Conservation (phyloP, 2,113 vertebrate genomes). For the western clawed frog (Xenopus tropicalis) region DNA sequence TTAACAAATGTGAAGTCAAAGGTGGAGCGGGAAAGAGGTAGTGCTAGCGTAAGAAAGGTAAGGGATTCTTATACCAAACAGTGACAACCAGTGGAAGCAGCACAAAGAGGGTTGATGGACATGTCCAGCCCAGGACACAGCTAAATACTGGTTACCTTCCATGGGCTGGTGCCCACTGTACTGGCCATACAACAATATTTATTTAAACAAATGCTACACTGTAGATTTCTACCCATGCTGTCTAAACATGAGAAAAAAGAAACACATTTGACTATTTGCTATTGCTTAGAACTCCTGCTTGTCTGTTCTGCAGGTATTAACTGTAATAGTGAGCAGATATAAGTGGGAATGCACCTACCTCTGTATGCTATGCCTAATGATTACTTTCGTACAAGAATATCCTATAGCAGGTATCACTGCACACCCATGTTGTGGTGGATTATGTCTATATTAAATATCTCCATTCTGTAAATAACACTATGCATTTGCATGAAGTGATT, state of each 20-base stretch:
- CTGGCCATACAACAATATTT: slow-evolving; percentile 74
- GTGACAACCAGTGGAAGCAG: slow-evolving; percentile 30
- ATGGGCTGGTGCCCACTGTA: slow-evolving; percentile 55
- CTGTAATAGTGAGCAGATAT: slow-evolving; percentile 4
- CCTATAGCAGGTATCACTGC: too few species aligned
- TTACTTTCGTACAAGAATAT: too few species aligned
- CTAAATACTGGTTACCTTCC: slow-evolving; percentile 6
- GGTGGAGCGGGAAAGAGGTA: slow-evolving; percentile 40
- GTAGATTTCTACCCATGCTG: slow-evolving; percentile 61
- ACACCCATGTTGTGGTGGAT: too few species aligned
- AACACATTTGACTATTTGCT: slow-evolving; percentile 84
- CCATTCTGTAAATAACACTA: too few species aligned
- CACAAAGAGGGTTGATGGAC: background rate
- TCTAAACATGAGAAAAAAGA: slow-evolving; percentile 2
- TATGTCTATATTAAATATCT: too few species aligned
- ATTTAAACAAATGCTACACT: slow-evolving; percentile 69
- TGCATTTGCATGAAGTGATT: too few species aligned
- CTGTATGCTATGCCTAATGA: too few species aligned
- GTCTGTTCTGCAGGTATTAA: background rate
- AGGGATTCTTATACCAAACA: slow-evolving; percentile 10
- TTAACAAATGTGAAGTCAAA: background rate
- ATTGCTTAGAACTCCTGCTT: slow-evolving; percentile 79
- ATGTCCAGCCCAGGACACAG: slow-evolving; percentile 8
- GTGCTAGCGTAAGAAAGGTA: slow-evolving; percentile 35
- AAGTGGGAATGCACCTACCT: too few species aligned